Evolutionary conservation across 2,797 vertebrate genomes (phyloP).

Genomic region (Danio choprae): DNA sequence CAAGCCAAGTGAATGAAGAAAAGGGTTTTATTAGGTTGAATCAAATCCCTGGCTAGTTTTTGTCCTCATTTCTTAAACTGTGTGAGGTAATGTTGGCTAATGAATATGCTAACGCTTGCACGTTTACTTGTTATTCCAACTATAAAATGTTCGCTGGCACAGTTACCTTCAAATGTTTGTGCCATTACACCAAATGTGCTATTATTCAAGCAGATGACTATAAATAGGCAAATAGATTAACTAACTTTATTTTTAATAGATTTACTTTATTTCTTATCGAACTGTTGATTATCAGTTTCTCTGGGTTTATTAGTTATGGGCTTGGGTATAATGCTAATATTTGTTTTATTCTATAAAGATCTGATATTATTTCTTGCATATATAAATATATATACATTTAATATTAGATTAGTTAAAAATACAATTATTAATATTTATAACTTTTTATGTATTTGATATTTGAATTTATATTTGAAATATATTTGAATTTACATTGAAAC

Average conservation of each 20-base stretch:
- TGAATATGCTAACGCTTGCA: not conserved
- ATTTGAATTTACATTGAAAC: too few relatives aligned
- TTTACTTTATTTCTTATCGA: not conserved
- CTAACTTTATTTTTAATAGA: not conserved
- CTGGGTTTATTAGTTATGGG: too few relatives aligned
- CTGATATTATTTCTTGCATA: too few relatives aligned
- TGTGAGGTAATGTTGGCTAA: not conserved
- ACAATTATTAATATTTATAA: too few relatives aligned
- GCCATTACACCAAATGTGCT: not conserved
- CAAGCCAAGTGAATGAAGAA: slow-evolving; percentile 15
- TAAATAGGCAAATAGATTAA: not conserved
- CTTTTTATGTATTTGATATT: too few relatives aligned
- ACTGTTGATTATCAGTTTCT: too few relatives aligned
- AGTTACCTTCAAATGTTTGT: not conserved
- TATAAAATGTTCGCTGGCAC: not conserved
- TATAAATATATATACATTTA: too few relatives aligned
- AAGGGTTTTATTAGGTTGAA: slow-evolving; percentile 7
- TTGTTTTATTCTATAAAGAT: too few relatives aligned
- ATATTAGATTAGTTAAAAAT: too few relatives aligned
- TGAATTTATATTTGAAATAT: too few relatives aligned
- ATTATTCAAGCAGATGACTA: not conserved
- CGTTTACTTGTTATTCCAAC: slow-evolving; percentile 15
- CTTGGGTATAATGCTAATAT: too few relatives aligned
- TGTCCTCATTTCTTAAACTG: slow-evolving; percentile 10
- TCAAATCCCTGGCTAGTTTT: slow-evolving; percentile 29